A percentile compares a stretch with the other conserved stretches of the same genome.
Conservation (phyloP, 1,140 invertebrate genomes). For the Drosophila oshimai region DNA sequence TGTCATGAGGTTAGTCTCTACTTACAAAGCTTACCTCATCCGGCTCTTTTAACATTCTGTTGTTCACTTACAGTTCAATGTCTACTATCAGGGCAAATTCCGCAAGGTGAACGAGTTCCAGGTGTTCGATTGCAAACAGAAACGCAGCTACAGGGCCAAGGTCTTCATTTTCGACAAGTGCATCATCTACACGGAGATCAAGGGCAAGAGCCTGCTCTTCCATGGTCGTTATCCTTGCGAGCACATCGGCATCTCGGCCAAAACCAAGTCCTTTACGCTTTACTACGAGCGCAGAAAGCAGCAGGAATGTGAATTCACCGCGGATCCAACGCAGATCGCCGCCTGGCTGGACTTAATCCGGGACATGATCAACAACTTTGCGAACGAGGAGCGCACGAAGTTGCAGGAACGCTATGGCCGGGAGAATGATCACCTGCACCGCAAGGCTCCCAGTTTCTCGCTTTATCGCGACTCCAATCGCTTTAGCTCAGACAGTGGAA, state of each 20-base stretch:
- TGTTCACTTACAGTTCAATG: slow-evolving; percentile 63
- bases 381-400: slow-evolving; percentile 68
- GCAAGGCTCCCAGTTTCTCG: slow-evolving; percentile 70
- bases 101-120: slow-evolving; percentile 76
- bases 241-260: slow-evolving; percentile 70
- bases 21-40: background rate
- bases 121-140: slow-evolving; percentile 59
- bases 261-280: slow-evolving; percentile 69
- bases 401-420: slow-evolving; percentile 64
- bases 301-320: slow-evolving; percentile 75
- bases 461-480: slow-evolving; percentile 78
- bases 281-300: slow-evolving; percentile 76
- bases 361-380: slow-evolving; percentile 74
- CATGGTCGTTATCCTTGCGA: slow-evolving; percentile 80
- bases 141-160: slow-evolving; percentile 69
- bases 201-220: slow-evolving; percentile 72
- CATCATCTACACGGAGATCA: slow-evolving; percentile 82
- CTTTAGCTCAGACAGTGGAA: slow-evolving; percentile 79
- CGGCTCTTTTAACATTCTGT: background rate
- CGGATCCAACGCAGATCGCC: slow-evolving; percentile 54
- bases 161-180: slow-evolving; percentile 82
- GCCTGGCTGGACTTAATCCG: slow-evolving; percentile 71
- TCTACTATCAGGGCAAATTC: slow-evolving; percentile 80
- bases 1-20: slow-evolving; percentile 66
- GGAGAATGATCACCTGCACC: slow-evolving; percentile 71